Percentiles rank a stretch among this genome's conserved stretches.
Evolutionary conservation across 2,797 vertebrate species (phyloP).

Genomic region (Halcyon leucocephala): DNA sequence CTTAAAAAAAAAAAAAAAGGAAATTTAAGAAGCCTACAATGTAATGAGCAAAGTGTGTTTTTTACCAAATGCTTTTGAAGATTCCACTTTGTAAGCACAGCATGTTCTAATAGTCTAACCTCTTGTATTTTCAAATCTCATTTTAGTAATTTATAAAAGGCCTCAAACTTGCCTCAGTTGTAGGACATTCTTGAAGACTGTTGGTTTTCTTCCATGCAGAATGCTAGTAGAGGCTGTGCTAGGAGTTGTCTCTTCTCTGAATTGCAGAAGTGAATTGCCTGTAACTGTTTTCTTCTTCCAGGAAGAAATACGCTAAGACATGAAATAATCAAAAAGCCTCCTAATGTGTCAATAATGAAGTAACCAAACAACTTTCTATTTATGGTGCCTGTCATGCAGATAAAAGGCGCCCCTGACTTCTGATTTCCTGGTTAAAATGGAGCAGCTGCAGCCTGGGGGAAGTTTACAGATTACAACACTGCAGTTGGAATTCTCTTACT

Average conservation of each 20-base stretch:
- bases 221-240: neutral
- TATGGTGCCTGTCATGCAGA: neutral
- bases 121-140: neutral
- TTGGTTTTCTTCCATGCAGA: neutral
- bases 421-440: neutral
- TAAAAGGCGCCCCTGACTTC: neutral
- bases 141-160: neutral
- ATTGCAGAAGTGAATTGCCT: neutral
- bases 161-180: neutral
- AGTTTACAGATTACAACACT: neutral
- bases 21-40: neutral
- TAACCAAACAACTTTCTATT: neutral
- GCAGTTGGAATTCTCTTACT: neutral
- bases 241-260: neutral
- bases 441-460: neutral
- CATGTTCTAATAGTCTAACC: neutral
- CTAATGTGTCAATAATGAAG: neutral
- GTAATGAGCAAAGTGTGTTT: neutral
- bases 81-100: neutral
- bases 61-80: neutral
- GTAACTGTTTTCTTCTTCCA: neutral
- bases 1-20: too few relatives aligned
- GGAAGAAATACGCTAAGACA: neutral
- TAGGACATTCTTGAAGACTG: neutral
- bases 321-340: neutral